Base-by-base conservation (phyloP, 2,797 vertebrate species). In the Betta splendens region DNA sequence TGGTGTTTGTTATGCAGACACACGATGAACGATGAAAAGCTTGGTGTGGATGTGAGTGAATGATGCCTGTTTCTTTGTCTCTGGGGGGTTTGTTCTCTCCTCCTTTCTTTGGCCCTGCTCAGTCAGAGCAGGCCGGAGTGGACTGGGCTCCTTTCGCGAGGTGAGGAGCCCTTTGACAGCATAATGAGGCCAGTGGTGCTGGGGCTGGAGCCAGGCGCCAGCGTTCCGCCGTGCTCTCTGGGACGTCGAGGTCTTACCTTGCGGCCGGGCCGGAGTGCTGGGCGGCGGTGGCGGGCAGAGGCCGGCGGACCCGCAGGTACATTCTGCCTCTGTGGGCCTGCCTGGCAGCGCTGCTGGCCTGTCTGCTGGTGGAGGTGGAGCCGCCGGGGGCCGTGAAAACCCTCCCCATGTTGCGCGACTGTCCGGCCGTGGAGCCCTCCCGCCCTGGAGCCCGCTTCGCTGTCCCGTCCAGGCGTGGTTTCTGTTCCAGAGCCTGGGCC, bases 241-340 rank as follows among this genome's bases (percentile, higher is more conserved):
- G 33, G 20, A 62, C 38, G 65, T 28, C 59, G 0, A 52, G 43
- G 32, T 87, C 92, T 92, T 92, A 93, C 92, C 92, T 93, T 32
- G 85, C 85, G 17, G 52, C 86, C 1, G 87, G 86, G 57, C 77
- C 53, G 31, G 56, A 79, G 55, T 84, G 75, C 77, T 89, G 89
- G 5, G 79, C 74, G 3, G 82, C 80, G 4, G 82, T 50, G 2
- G 11, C 53, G 0, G 70, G 2, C 0, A 64, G 12, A 15, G 89
- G 87, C 3, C 49, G 79, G 32, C 82, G 87, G 7, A 9, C 9
- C 2, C 67, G 72, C 52, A 85, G 23, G 0, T 79, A 31, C 18
- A 75, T 0, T 29, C 85, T 64, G 9, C 29, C 85, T 40, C 76
- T 75, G 69, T 85, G 89, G 26, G 85, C 85, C 0, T 89, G 67